Base-by-base conservation (phyloP, 2,888 invertebrate species). In the Arctia plantaginis region DNA sequence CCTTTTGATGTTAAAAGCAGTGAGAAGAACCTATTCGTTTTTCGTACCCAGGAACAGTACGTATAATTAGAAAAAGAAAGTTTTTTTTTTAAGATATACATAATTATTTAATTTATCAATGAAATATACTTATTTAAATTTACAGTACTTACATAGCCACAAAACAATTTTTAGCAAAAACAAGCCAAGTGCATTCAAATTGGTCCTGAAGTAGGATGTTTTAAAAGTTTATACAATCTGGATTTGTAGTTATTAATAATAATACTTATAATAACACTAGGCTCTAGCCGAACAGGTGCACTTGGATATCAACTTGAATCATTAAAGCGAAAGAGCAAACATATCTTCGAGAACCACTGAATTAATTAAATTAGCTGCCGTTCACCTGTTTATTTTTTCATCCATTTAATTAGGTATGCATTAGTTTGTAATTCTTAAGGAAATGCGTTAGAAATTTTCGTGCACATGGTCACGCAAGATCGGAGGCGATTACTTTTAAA, bases 401-500 rank as follows among this genome's bases (percentile, higher is more conserved):
- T 66, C n/a, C 65, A 76, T 80, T 75, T 55, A 72, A 62, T 66
- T 71, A 68, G 69, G 64, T 64, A 76, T 78, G 78, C 75, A 78
- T 77, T 80, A 75, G 73, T 84, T 71, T 71, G 39, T 75, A 73
- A 77, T 79, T 72, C 65, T 73, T 67, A 70, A 71, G 81, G 77
- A 77, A 85, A 77, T 75, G 72, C 74, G 75, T 82, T 65, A 18
- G 79, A 76, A 77, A 62, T 75, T 79, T 81, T 77, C 76, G 67
- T 67, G 74, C 81, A 82, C 73, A 75, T 55, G 44, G 77, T 76
- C 83, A 83, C 83, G 83, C 83, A 83, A 83, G 83, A 83, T 85
- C 83, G 74, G n/a, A 41, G 41, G 73, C 81, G 81, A 83, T 85
- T 79, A 81, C 73, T 80, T 78, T 70, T 77, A 75, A 83, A 74